Evolutionary conservation across 1,140 invertebrate genomes (phyloP).

Genomic region (Drosophila nigromelanica): DNA sequence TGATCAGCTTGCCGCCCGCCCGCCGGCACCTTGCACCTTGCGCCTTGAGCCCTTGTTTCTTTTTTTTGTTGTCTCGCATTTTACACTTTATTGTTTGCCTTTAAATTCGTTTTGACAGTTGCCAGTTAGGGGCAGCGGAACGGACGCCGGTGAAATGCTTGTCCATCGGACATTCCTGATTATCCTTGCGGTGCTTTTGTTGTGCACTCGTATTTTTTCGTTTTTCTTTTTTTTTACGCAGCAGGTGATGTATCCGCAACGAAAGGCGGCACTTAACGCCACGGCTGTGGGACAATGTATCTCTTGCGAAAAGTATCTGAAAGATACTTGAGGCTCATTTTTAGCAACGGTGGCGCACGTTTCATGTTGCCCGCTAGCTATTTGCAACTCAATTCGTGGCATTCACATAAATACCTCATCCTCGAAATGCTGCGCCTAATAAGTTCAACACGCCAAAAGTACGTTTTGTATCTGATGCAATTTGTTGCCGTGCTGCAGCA

Average conservation of each 20-base stretch:
- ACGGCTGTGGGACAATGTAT: constrained; percentile 11
- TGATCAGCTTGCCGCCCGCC: neutral
- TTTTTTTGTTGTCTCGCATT: constrained; percentile 52
- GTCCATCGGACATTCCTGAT: constrained; percentile 58
- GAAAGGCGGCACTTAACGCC: constrained; percentile 75
- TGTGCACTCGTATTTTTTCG: constrained; percentile 7
- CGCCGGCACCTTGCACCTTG: constrained; percentile 30
- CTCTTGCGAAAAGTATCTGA: constrained; percentile 33
- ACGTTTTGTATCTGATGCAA: constrained; percentile 55
- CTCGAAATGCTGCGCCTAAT: constrained; percentile 55
- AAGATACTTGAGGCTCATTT: constrained; percentile 37
- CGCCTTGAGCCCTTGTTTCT: constrained; percentile 27
- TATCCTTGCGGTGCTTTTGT: constrained; percentile 79
- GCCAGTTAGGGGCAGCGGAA: constrained; percentile 23
- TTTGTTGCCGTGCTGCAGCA: constrained; percentile 46
- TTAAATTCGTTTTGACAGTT: constrained; percentile 69
- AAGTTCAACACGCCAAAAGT: constrained; percentile 50
- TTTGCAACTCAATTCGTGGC: constrained; percentile 79
- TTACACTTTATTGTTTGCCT: constrained; percentile 49
- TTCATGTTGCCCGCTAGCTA: constrained; percentile 68
- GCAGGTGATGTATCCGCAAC: constrained; percentile 58
- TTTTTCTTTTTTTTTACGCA: neutral
- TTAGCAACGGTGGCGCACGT: constrained; percentile 67
- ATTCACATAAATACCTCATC: constrained; percentile 73
- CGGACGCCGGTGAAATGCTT: neutral